These are phyloP conservation scores for Oreortyx pictus DNA, from an alignment of 2,797 vertebrate species.

Conservation along the genomic window DNA sequence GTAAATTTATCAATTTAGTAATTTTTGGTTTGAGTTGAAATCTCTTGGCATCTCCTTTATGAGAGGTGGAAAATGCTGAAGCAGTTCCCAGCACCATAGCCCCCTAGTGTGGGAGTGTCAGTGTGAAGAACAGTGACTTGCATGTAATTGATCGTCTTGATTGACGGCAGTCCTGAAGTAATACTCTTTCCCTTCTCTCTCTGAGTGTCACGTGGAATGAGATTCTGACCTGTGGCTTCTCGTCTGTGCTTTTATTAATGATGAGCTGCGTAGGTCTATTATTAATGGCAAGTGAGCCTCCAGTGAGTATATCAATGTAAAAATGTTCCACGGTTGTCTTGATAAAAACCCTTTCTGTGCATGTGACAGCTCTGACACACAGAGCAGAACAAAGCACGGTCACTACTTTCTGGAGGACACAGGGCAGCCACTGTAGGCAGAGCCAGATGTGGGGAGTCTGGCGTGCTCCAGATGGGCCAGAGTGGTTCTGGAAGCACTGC, in stretches of 20 bases:
- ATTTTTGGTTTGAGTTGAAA: conserved; percentile 59
- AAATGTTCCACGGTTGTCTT: background rate
- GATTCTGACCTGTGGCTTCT: conserved; percentile 29
- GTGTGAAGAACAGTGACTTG: conserved; percentile 1
- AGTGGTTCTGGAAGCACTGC: background rate
- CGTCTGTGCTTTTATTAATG: background rate
- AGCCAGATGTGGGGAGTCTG: background rate
- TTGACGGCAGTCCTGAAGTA: conserved; percentile 22
- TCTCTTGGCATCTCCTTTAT: conserved; percentile 24
- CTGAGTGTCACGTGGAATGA: background rate
- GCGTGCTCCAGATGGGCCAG: background rate
- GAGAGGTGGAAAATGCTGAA: conserved; percentile 22
- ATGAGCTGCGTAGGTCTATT: background rate
- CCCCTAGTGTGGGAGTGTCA: background rate
- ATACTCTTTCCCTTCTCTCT: background rate
- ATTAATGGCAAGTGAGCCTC: conserved; percentile 32
- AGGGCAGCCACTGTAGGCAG: background rate
- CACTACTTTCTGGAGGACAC: background rate
- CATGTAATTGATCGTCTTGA: conserved; percentile 5
- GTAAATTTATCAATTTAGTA: conserved; percentile 49
- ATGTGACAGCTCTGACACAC: background rate
- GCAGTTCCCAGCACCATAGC: conserved; percentile 4
- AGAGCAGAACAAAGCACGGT: background rate
- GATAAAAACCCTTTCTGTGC: background rate
- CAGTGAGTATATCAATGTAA: background rate